Base-by-base conservation (phyloP, 92 coral and sea anemone species). In the Porites rus region DNA sequence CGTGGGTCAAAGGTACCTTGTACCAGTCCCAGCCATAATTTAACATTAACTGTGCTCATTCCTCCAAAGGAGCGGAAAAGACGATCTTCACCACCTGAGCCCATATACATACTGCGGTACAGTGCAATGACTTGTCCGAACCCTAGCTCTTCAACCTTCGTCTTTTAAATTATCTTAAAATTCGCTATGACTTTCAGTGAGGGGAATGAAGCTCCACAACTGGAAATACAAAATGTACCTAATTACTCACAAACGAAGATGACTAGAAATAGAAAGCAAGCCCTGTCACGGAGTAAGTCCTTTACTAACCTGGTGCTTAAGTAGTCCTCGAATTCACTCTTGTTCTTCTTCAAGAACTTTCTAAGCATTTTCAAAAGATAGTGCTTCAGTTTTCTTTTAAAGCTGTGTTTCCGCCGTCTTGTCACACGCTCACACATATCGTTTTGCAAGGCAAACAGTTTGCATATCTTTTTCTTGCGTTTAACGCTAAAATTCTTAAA, bases 321-420 rank as follows among this genome's bases (percentile, higher is more conserved):
- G 59, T 85, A 76, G 51, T 76, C 68, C 65, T 85, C 76, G 22
- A 85, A 76, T n/a, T 69, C 88, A 65, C 16, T 76, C 43, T 52
- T 76, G 21, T 85, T 85, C 69, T 60, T 76, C 72, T 53, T 85
- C 31, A 85, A 76, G 24, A 76, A 85, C 58, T 75, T 85, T 21
- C 63, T 85, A 7, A 85, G 69, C 82, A 85, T 76, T 9, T 59
- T 66, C 10, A 85, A 83, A 20, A 85, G 83, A 31, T 76, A 76
- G 61, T 18, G 83, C 61, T 67, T 85, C 0, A 76, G 75, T 60
- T 77, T 85, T 76, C 59, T 72, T 24, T 43, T 77, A 74, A 83
- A 74, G 17, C 25, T 13, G 65, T 63, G 87, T 71, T 56, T 85
- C 61, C 69, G 76, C 75, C 64, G 59, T 38, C 53, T 65, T 46